Base-by-base conservation (phyloP, 2,888 invertebrate species). In the Agrotis ipsilon region DNA sequence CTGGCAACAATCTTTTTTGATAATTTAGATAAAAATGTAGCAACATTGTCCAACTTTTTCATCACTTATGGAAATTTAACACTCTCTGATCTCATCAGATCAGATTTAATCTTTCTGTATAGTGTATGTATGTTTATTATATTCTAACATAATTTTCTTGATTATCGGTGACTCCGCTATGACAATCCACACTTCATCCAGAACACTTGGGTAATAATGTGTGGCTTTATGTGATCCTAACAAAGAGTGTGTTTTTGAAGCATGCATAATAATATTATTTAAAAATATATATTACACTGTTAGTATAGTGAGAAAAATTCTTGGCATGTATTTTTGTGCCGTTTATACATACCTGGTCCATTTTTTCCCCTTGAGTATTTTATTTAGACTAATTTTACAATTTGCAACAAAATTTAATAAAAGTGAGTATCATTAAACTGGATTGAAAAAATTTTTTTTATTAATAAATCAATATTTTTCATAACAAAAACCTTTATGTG, bases 121-220 rank as follows among this genome's bases (percentile, higher is more conserved):
- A 65, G 27, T 5, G 27, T 13, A 3, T 13, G n/a, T 54, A n/a
- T 27, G n/a, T n/a, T 18, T 32, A 55, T 32, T 65, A 32, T 73
- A 78, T 75, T 43, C 16, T 75, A 75, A 86, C 75, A 72, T 84
- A 71, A 39, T 79, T 88, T 88, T 90, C 81, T 91, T 89, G 84
- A 86, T 94, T 92, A 87, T 93, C 89, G 90, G 92, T 92, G 89
- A 87, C 77, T 88, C 86, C 86, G 79, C 91, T 87, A 83, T 89
- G 85, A 80, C 69, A 77, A 74, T 69, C 80, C 46, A 69, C 77
- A 68, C 63, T 83, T 89, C 83, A 55, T 68, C 86, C 92, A 95
- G 95, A 94, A 92, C 78, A 87, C 89, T 88, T 95, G 95, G 96
- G 96, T 96, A 96, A 93, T 91, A 87, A 82, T 79, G 77, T 80